Percentiles rank a stretch among this genome's conserved stretches.
Evolutionary conservation across 1,140 invertebrate genomes (phyloP).

Genomic region (Drosophila azteca): DNA sequence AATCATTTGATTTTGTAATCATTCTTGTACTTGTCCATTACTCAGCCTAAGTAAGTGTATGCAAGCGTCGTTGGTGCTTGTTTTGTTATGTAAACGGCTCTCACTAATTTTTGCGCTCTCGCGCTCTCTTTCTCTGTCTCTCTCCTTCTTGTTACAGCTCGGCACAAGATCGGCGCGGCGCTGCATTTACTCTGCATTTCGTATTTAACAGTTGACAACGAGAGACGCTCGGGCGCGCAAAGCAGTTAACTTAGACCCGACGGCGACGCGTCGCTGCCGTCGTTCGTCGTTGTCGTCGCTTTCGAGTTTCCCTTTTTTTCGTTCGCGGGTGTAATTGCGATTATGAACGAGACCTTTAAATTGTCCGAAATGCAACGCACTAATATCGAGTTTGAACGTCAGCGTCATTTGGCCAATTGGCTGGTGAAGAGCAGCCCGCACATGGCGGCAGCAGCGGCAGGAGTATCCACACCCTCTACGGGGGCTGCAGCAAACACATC

Average conservation of each 20-base stretch:
- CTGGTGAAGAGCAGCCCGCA: slow-evolving; percentile 82
- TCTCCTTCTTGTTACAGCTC: slow-evolving; percentile 64
- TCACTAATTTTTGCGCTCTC: slow-evolving; percentile 24
- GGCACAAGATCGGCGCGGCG: slow-evolving; percentile 58
- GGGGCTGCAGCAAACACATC: slow-evolving; percentile 26
- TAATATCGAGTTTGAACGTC: slow-evolving; percentile 83
- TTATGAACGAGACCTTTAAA: slow-evolving; percentile 76
- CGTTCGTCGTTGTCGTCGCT: slow-evolving; percentile 55
- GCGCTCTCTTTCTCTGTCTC: slow-evolving; percentile 36
- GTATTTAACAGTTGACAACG: slow-evolving; percentile 67
- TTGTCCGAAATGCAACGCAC: slow-evolving; percentile 80
- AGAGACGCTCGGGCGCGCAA: slow-evolving; percentile 59
- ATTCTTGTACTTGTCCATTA: not conserved
- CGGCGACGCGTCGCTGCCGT: slow-evolving; percentile 66
- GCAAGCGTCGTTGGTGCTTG: not conserved
- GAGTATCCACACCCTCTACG: slow-evolving; percentile 35
- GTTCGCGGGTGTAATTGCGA: slow-evolving; percentile 41
- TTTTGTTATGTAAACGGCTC: slow-evolving; percentile 67
- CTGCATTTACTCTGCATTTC: slow-evolving; percentile 63
- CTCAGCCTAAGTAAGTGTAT: not conserved
- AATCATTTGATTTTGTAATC: no score
- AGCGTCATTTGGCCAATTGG: slow-evolving; percentile 83
- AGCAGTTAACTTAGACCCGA: slow-evolving; percentile 56
- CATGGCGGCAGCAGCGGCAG: slow-evolving; percentile 74
- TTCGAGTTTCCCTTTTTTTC: slow-evolving; percentile 39